A percentile compares a stretch with the other conserved stretches of the same genome.
Evolutionary conservation across 2,113 vertebrate species (phyloP).

Genomic region (Nansenia antarctica): DNA sequence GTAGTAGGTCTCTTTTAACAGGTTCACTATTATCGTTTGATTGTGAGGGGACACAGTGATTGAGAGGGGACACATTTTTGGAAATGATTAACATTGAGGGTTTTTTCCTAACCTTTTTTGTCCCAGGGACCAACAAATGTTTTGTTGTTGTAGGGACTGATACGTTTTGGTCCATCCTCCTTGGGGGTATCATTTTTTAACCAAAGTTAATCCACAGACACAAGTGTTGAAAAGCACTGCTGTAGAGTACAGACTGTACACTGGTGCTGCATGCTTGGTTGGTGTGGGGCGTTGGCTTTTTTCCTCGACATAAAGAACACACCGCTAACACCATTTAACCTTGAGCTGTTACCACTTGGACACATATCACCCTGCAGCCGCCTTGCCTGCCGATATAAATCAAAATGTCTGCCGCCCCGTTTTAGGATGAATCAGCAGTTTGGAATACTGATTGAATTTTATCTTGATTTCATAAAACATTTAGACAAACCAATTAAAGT

Average conservation of each 20-base stretch:
- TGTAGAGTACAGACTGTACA: neutral
- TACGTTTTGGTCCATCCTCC: too few relatives aligned
- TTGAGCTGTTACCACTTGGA: constrained; percentile 57
- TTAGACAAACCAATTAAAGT: constrained; percentile 77
- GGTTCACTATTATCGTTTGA: too few relatives aligned
- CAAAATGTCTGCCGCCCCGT: constrained; percentile 54
- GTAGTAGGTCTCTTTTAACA: too few relatives aligned
- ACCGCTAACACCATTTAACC: constrained; percentile 60
- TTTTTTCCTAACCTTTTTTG: too few relatives aligned
- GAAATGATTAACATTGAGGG: too few relatives aligned
- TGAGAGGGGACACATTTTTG: too few relatives aligned
- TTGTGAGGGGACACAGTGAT: too few relatives aligned
- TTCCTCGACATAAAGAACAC: neutral
- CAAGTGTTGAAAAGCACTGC: too few relatives aligned
- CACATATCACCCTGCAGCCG: constrained; percentile 60
- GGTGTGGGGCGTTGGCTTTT: neutral
- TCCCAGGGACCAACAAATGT: too few relatives aligned
- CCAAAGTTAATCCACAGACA: too few relatives aligned
- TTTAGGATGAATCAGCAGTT: constrained; percentile 70
- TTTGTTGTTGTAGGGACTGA: too few relatives aligned
- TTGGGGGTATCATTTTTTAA: too few relatives aligned
- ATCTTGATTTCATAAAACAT: constrained; percentile 76
- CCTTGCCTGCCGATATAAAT: constrained; percentile 62
- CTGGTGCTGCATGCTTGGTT: neutral
- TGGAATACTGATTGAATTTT: constrained; percentile 71